Evolutionary conservation across 2,797 vertebrate species (phyloP), one percentile per base, ranked within the genome.

Genomic region (Lutra lutra): DNA sequence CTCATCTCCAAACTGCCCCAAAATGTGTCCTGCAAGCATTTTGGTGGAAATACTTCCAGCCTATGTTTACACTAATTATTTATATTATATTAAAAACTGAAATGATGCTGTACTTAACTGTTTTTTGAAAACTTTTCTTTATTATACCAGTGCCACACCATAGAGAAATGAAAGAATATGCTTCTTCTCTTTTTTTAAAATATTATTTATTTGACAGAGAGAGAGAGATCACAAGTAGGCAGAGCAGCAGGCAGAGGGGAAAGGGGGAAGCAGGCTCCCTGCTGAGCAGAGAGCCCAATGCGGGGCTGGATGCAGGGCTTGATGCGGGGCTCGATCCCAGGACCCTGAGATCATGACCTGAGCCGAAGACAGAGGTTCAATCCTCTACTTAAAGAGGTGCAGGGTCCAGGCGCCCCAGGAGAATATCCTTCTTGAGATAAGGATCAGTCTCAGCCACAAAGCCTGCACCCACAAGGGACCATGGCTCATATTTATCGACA

Each of bases 121-220:
- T 75, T 95, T 58, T 87, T 77, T 18, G 48, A 85, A 91, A 89
- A 58, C 9, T 51, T 58, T 46, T 91, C 73, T 70, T 89, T 70
- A 18, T 62, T 48, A 48, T 25, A 9, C 38, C n/a, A 85, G 40
- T 38, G 77, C 56, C 13, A n/a, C 3, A 32, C 35, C 38, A 40
- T 5, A 60, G 75, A 51, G 51, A 93, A 51, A 68, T 32, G 58
- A 86, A n/a, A 78, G 48, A 51, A 46, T 8, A 11, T 5, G n/a
- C 40, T 73, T 86, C 29, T 20, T 48, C 51, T 54, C 18, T 54
- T 54, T 54, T 54, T 54, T 51, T 6, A 1, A 17, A 48, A 4
- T 48, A 20, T 54, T 54, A 54, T 54, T 54, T 54, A 54, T 54
- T 54, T 54, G 51, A 54, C 17, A 54, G 5, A 54, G 51, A 54